Evolutionary conservation across 1,140 invertebrate genomes (phyloP), one percentile per base, ranked within the genome.

Genomic region (Calephelis virginiensis): DNA sequence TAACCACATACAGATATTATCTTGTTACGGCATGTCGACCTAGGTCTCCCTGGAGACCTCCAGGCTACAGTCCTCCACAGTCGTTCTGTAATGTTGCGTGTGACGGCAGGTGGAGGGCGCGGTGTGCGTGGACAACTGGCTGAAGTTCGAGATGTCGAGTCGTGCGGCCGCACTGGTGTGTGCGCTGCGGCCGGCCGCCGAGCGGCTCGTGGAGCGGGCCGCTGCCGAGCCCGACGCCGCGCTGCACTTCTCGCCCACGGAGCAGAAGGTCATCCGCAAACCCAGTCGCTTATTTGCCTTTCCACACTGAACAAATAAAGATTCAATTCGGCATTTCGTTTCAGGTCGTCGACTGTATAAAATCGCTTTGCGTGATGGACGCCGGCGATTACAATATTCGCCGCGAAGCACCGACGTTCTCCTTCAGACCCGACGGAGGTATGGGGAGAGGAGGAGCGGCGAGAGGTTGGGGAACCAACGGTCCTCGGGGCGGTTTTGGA

Each of bases 141-240:
- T 47, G 46, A 47, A 47, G 46, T 99, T 0, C 93, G 98, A 68
- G 2, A 28, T 28, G 28, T 28, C 28, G 28, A 4, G 28, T 2
- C 28, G 28, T 3, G 17, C 17, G 17, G 17, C 17, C 17, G 17
- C 17, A 3, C 17, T 17, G 17, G 17, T 17, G 17, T 17, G 17
- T 17, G 17, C 17, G 17, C 17, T 17, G 17, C 17, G 17, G 17
- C 98, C 98, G 0, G 95, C 96, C 1, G 82, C 99, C 4, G 98
- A 99, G 91, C 92, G 94, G 70, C 89, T 99, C 0, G 95, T 99
- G 1, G 93, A 98, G 6, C 88, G 94, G 59, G 95, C 95, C 0
- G 94, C 96, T 6, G 92, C 94, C 63, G 93, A 97, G 70, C 98
- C 98, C 0, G 95, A 97, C 77, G 90, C 80, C 5, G 85, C 83